phyloP scores from a whole-genome alignment of 2,797 vertebrate genomes.

The Sebastes goodei region DNA sequence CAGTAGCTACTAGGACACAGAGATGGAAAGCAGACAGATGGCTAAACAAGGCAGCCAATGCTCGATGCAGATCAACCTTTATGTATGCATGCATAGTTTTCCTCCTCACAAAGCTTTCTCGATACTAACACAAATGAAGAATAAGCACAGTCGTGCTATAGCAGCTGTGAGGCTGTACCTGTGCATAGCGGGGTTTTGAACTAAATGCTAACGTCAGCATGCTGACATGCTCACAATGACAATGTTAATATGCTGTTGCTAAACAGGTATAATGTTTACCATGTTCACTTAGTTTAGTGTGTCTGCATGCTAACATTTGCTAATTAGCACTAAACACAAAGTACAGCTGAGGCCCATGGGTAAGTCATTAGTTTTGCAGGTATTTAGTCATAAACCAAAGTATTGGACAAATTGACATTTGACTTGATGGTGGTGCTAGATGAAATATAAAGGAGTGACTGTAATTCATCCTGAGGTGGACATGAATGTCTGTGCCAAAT shows the following conservation, averaged over 20 bases:
- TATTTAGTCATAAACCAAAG: not conserved
- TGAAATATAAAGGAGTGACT: not conserved
- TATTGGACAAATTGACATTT: not conserved
- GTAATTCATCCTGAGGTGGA: not conserved
- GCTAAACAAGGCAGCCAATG: constrained; percentile 15
- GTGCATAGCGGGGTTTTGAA: not conserved
- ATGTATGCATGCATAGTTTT: constrained; percentile 3
- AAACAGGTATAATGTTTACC: not conserved
- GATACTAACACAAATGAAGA: not conserved
- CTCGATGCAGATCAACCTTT: constrained; percentile 8
- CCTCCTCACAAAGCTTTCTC: not conserved
- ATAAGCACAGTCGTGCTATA: fast-evolving
- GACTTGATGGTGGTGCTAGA: not conserved
- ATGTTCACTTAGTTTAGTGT: not conserved
- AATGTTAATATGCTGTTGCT: not conserved
- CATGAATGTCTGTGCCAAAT: not conserved
- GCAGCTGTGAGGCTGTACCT: not conserved
- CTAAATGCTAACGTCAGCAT: not conserved
- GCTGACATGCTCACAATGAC: not conserved
- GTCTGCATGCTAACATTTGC: not conserved
- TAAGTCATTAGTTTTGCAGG: not conserved
- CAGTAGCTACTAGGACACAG: not conserved
- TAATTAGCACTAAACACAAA: not conserved
- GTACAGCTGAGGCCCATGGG: fast-evolving
- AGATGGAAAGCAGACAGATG: constrained; percentile 25